phyloP scores from a whole-genome alignment of 2,888 invertebrate species.

The Tetragonula carbonaria region DNA sequence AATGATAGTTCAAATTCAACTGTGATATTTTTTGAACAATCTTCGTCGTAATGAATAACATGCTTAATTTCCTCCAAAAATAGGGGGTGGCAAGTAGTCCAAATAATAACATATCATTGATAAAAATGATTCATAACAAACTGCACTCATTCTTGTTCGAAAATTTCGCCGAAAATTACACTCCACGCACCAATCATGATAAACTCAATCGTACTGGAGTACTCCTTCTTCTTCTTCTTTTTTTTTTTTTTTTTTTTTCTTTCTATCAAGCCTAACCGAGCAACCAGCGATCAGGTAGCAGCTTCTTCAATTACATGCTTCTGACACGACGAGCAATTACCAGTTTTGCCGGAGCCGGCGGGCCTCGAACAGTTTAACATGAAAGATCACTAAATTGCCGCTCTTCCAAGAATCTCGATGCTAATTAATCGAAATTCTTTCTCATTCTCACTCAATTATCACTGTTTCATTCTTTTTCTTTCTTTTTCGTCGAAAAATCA shows the following conservation, averaged over 20 bases:
- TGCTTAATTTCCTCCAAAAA: neutral
- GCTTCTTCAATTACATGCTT: slow-evolving; percentile 30
- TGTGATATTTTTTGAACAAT: no score
- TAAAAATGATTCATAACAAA: neutral
- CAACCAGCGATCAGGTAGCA: slow-evolving; percentile 30
- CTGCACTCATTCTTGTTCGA: neutral
- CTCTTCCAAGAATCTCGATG: slow-evolving; percentile 15
- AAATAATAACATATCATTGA: neutral
- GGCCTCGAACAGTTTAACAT: slow-evolving; percentile 27
- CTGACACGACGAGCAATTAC: slow-evolving; percentile 33
- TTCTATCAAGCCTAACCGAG: slow-evolving; percentile 8
- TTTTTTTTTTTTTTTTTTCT: neutral
- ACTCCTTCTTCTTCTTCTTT: neutral
- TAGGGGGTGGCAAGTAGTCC: no score
- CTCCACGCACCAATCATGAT: neutral
- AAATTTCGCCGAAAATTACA: slow-evolving; percentile 24
- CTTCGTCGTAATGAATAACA: neutral
- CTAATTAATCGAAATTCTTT: slow-evolving; percentile 30
- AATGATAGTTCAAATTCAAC: neutral
- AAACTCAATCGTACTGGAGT: neutral
- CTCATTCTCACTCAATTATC: slow-evolving; percentile 24
- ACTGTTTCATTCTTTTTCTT: neutral
- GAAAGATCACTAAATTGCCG: slow-evolving; percentile 38
- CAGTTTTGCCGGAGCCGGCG: slow-evolving; percentile 25
- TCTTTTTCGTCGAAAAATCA: neutral